Evolutionary conservation across 2,797 vertebrate genomes (phyloP).

Genomic region (Protonibea diacanthus): DNA sequence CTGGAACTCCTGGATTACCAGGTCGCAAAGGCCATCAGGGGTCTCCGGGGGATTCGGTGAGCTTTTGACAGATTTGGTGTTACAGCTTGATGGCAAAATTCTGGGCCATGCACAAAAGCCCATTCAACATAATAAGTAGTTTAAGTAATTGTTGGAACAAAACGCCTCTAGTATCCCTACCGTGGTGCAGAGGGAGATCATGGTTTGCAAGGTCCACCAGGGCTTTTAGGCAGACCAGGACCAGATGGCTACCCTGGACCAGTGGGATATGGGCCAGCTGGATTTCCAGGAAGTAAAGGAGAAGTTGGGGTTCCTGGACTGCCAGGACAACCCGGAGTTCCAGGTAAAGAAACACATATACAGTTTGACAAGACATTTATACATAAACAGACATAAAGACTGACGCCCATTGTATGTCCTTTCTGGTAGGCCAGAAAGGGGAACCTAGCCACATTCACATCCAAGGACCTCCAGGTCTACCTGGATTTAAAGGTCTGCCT

Average conservation of each 20-base stretch:
- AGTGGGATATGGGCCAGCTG: slow-evolving; percentile 62
- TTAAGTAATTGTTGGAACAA: slow-evolving; percentile 8
- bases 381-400: not conserved
- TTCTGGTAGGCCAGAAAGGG: slow-evolving; percentile 77
- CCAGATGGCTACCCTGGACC: slow-evolving; percentile 67
- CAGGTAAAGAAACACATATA: slow-evolving; percentile 64
- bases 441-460: slow-evolving; percentile 48
- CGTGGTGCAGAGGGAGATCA: slow-evolving; percentile 40
- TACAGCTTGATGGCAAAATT: not conserved
- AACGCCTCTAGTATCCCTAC: slow-evolving; percentile 43
- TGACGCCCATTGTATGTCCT: not conserved
- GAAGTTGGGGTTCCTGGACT: slow-evolving; percentile 75
- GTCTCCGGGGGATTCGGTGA: slow-evolving; percentile 70
- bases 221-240: slow-evolving; percentile 67
- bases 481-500: slow-evolving; percentile 68
- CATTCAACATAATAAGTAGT: not conserved
- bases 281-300: slow-evolving; percentile 72
- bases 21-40: slow-evolving; percentile 76
- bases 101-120: not conserved
- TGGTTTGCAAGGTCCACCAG: slow-evolving; percentile 72
- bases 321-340: slow-evolving; percentile 72
- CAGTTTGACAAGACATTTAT: not conserved
- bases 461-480: slow-evolving; percentile 61
- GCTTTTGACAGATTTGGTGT: not conserved
- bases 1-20: slow-evolving; percentile 65